Conservation (phyloP, 2,888 invertebrate genomes). For the Nemurella pictetii region DNA sequence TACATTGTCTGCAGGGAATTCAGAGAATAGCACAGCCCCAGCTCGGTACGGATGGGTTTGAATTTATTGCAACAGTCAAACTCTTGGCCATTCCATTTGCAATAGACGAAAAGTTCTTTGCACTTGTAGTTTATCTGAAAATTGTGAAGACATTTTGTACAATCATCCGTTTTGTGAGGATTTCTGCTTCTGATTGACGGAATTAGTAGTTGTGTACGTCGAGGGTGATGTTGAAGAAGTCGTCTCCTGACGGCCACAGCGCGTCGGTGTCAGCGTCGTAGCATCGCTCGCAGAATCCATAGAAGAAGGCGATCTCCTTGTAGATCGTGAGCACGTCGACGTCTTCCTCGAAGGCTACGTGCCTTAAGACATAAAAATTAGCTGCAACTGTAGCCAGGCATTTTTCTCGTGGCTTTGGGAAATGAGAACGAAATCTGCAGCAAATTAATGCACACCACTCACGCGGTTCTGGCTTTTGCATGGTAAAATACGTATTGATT, state of each 20-base stretch:
- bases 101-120: background rate
- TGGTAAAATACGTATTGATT: too few species aligned
- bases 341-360: background rate
- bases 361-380: too few species aligned
- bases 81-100: slow-evolving; percentile 44
- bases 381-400: too few species aligned
- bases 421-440: too few species aligned
- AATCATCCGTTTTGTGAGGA: too few species aligned
- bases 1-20: slow-evolving; percentile 46
- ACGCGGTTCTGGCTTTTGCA: too few species aligned
- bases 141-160: too few species aligned
- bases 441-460: too few species aligned
- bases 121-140: background rate
- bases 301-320: slow-evolving; percentile 3
- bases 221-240: background rate
- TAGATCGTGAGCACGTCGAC: background rate
- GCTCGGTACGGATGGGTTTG: slow-evolving; percentile 52
- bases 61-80: slow-evolving; percentile 43
- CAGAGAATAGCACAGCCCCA: slow-evolving; percentile 54
- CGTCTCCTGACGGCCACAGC: background rate
- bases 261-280: background rate
- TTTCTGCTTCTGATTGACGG: too few species aligned
- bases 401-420: too few species aligned
- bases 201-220: background rate
- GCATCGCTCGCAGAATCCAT: background rate